phyloP scores from a whole-genome alignment of 2,113 vertebrate species.

The Lophius piscatorius region DNA sequence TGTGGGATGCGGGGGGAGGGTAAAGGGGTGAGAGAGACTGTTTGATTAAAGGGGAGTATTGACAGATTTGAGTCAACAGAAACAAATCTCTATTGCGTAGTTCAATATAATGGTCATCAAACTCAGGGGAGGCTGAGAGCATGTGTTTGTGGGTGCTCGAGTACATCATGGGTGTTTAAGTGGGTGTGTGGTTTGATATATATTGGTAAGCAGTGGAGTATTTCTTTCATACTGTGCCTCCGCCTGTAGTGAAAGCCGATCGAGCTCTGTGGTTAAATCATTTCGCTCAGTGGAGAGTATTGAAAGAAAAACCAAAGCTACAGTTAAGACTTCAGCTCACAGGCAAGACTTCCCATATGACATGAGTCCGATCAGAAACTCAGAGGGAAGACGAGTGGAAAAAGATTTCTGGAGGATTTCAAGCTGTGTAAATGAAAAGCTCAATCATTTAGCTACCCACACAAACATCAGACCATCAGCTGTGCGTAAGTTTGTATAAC shows the following conservation, averaged over 20 bases:
- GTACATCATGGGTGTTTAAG: slow-evolving; percentile 28
- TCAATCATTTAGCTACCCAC: background rate
- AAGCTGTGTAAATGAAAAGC: slow-evolving; percentile 16
- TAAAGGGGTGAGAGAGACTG: slow-evolving; percentile 19
- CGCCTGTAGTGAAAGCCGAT: slow-evolving; percentile 63
- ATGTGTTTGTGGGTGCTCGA: slow-evolving; percentile 20
- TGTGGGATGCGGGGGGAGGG: slow-evolving; percentile 24
- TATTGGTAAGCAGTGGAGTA: slow-evolving; percentile 45
- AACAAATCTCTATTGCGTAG: slow-evolving; percentile 39
- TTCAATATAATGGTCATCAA: slow-evolving; percentile 20
- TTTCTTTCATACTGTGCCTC: slow-evolving; percentile 33
- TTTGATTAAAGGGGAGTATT: slow-evolving; percentile 58
- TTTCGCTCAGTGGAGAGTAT: slow-evolving; percentile 59
- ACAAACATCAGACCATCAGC: background rate
- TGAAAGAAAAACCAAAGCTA: slow-evolving; percentile 49
- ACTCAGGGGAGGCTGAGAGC: slow-evolving; percentile 4
- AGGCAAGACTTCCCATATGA: slow-evolving; percentile 38
- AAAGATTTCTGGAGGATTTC: slow-evolving; percentile 23
- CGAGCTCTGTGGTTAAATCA: slow-evolving; percentile 64
- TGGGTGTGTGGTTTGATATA: slow-evolving; percentile 53
- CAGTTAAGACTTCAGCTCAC: slow-evolving; percentile 58
- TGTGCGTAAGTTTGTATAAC: slow-evolving; percentile 4
- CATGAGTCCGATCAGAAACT: slow-evolving; percentile 20
- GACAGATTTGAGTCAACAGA: slow-evolving; percentile 51
- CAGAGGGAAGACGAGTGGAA: slow-evolving; percentile 11